These are phyloP conservation scores for Platyscapa corneri DNA, from an alignment of 1,140 invertebrate genomes.

Conservation along the genomic window DNA sequence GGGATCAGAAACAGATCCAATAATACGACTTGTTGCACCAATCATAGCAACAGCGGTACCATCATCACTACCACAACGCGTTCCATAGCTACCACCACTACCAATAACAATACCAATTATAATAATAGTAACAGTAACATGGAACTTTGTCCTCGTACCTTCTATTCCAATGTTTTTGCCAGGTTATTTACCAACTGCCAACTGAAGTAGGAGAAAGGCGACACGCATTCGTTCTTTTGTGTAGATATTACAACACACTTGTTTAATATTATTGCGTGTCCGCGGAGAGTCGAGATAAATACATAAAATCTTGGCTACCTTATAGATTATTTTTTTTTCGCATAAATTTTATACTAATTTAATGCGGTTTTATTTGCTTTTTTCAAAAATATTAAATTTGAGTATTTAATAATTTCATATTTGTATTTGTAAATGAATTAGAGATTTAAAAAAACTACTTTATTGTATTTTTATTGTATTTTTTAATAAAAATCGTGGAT, in stretches of 20 bases:
- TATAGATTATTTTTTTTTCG: background rate
- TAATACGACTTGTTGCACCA: constrained; percentile 11
- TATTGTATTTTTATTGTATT: background rate
- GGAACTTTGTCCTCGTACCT: constrained; percentile 65
- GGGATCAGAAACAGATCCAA: constrained; percentile 46
- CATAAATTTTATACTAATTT: background rate
- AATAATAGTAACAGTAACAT: constrained; percentile 56
- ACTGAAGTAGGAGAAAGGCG: constrained; percentile 62
- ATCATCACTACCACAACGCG: constrained; percentile 44
- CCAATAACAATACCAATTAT: background rate
- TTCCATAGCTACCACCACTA: background rate
- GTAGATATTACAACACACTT: background rate
- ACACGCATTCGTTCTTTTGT: background rate
- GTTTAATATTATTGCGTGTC: background rate
- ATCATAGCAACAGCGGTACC: constrained; percentile 5
- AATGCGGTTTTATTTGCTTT: background rate
- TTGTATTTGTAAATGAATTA: background rate
- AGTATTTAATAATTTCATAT: background rate
- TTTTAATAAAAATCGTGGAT: too few species aligned
- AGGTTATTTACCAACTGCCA: constrained; percentile 71
- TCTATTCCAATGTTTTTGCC: constrained; percentile 69
- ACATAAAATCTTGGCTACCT: background rate
- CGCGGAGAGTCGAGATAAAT: background rate
- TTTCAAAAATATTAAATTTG: background rate
- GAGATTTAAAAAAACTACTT: background rate